Conservation (phyloP, 2,888 invertebrate genomes). For the Sminthurinus aureus region DNA sequence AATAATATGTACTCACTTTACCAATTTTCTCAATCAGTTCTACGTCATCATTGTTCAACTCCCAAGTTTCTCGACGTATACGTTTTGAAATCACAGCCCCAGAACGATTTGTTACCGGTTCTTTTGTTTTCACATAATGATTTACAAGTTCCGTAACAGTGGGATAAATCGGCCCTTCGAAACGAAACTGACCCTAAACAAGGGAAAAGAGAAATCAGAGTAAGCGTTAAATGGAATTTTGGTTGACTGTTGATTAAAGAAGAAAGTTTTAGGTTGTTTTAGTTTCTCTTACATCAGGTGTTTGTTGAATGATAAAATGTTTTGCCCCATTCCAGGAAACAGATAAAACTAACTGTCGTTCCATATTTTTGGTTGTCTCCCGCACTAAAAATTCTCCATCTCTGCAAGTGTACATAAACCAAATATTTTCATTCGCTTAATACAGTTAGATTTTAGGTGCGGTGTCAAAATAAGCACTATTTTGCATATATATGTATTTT, state of each 20-base stretch:
- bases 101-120: slow-evolving; percentile 90
- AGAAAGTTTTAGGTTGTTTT: too few species aligned
- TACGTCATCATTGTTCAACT: slow-evolving; percentile 94
- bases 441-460: not conserved
- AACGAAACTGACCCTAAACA: slow-evolving; percentile 83
- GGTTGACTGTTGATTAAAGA: not conserved
- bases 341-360: slow-evolving; percentile 90
- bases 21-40: slow-evolving; percentile 91
- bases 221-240: not conserved
- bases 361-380: slow-evolving; percentile 90
- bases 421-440: not conserved
- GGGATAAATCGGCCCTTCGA: slow-evolving; percentile 93
- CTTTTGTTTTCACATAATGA: slow-evolving; percentile 84
- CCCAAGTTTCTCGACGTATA: slow-evolving; percentile 91
- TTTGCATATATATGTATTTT: too few species aligned
- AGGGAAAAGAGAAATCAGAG: not conserved
- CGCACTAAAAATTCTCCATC: slow-evolving; percentile 95
- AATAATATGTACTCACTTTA: slow-evolving; percentile 80
- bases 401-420: slow-evolving; percentile 63
- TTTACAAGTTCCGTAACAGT: slow-evolving; percentile 90
- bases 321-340: slow-evolving; percentile 96
- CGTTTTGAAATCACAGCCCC: slow-evolving; percentile 87
- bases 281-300: slow-evolving; percentile 75
- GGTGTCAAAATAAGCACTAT: not conserved
- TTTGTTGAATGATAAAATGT: slow-evolving; percentile 96